Base-by-base conservation (phyloP, 2,113 vertebrate species). In the Toxotes chatareus region DNA sequence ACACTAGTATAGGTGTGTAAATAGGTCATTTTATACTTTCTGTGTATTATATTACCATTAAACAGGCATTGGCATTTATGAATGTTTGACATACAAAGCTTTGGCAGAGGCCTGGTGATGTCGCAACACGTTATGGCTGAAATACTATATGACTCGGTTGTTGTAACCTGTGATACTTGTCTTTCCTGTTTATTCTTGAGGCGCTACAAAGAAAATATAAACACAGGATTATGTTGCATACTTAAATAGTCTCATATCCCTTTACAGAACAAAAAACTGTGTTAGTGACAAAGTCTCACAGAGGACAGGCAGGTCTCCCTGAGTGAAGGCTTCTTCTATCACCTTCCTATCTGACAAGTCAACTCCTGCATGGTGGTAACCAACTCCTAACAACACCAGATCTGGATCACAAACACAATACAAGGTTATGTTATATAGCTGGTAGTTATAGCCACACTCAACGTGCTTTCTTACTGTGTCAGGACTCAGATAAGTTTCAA, bases 321-420 rank as follows among this genome's bases (percentile, higher is more conserved):
- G 38, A 63, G 92, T 95, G 91, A 99, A 99, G 82, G 95, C 94
- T 74, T 92, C 90, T 95, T 99, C 98, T 84, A 98, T 93, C 86
- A 94, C 32, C 94, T 97, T 99, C 89, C 98, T 96, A 84, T 99
- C 98, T 13, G 96, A 96, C 32, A 97, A 4, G 47, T 97, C 97
- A 91, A 99, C 93, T 38, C 98, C 98, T 84, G 98, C 98, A 78
- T 99, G 98, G 93, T 99, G 98, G 91, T 96, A 99, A 80, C 96
- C 98, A 81, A 99, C 94, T 87, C 98, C 98, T 80, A 87, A 89
- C 32, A 91, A 89, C 76, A 99, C 85, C 69, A 97, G 93, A 83
- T 99, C 98, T 99, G 86, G 72, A 94, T 82, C 46, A 44, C 4
- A 89, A 71, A 68, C 21, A 55, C 9, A 84, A 68, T 9, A 76